Percentiles rank a stretch among this genome's conserved stretches.
Conservation (phyloP, 2,113 vertebrate genomes). For the Nerophis ophidion region DNA sequence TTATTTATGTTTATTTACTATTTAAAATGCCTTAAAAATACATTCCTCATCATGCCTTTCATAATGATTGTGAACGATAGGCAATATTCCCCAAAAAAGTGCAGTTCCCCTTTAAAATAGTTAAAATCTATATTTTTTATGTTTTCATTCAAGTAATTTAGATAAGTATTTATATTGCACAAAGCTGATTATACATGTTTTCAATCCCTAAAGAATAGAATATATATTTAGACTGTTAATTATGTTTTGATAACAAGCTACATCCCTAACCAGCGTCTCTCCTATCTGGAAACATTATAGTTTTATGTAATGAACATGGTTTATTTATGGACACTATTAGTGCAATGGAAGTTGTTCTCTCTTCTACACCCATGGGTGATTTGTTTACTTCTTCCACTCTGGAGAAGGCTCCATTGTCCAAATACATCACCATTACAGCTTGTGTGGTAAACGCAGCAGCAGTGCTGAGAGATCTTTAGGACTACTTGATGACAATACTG, state of each 20-base stretch:
- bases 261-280: not conserved
- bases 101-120: no score
- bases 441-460: not conserved
- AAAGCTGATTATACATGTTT: not conserved
- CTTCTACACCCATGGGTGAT: not conserved
- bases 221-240: not conserved
- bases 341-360: not conserved
- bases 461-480: not conserved
- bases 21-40: no score
- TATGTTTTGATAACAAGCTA: not conserved
- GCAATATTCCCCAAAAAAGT: no score
- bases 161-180: not conserved
- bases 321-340: slow-evolving; percentile 1
- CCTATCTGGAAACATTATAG: not conserved
- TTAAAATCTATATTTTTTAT: no score
- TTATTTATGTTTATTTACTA: no score
- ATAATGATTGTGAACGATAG: no score
- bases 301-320: not conserved
- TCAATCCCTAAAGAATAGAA: no score
- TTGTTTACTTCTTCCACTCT: slow-evolving; percentile 3
- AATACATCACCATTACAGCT: not conserved
- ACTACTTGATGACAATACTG: not conserved
- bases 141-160: no score
- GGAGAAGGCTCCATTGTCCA: slow-evolving; percentile 1
- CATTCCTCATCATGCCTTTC: no score